Conservation (phyloP, 1,140 invertebrate species). For the Tetragonula clypearis region DNA sequence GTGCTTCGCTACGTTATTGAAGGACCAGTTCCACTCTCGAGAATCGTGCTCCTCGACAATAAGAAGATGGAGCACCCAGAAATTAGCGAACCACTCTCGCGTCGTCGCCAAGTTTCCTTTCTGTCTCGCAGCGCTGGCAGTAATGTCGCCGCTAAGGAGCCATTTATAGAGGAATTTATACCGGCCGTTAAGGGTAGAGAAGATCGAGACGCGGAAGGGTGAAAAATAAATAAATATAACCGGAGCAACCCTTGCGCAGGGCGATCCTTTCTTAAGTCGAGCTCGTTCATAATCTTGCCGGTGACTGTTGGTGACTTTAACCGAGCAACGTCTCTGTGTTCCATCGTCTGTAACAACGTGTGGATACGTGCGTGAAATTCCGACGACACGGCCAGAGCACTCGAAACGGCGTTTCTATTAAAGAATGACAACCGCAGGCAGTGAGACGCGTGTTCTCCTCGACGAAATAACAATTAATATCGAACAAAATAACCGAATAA, state of each 20-base stretch:
- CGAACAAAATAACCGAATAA: neutral
- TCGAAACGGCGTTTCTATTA: constrained; percentile 58
- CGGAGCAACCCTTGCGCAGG: constrained; percentile 59
- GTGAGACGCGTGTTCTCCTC: constrained; percentile 13
- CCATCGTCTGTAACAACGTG: constrained; percentile 64
- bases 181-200: constrained; percentile 61
- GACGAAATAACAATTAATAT: constrained; percentile 35
- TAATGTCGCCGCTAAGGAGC: constrained; percentile 40
- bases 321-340: constrained; percentile 64
- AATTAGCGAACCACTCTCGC: constrained; percentile 25
- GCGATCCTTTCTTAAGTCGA: constrained; percentile 64
- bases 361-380: constrained; percentile 72
- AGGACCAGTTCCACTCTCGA: neutral
- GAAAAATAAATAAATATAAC: constrained; percentile 75
- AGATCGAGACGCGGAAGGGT: constrained; percentile 53
- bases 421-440: constrained; percentile 49
- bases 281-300: constrained; percentile 72
- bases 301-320: constrained; percentile 70
- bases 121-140: constrained; percentile 8
- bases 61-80: neutral
- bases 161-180: constrained; percentile 71
- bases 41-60: neutral
- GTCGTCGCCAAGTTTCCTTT: constrained; percentile 13
- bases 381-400: constrained; percentile 51
- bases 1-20: neutral